Evolutionary conservation across 1,140 invertebrate species (phyloP), one percentile per base, ranked within the genome.

Genomic region (Hylaeus anthracinus): DNA sequence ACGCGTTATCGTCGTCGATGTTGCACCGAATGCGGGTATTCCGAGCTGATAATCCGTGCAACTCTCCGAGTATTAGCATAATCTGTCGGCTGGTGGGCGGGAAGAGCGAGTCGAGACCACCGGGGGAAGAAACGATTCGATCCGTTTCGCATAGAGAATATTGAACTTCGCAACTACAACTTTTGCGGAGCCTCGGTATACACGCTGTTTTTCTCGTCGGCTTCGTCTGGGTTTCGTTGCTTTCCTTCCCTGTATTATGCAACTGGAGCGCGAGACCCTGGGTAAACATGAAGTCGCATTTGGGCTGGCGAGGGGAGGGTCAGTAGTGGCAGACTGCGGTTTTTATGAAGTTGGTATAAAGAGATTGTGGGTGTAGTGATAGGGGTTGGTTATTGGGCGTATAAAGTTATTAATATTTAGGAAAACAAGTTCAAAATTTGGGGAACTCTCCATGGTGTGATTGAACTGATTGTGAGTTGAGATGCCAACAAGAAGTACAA

Each of bases 1-100:
- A 1, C 39, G n/a, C 63, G 61, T 48, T 58, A 65, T 55, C 51
- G 15, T 37, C n/a, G 41, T 14, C 70, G 53, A 45, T 39, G 70
- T 58, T 12, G 71, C 72, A 37, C 37, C 64, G 60, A 56, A 48
- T 26, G 8, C 41, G 56, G 51, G 39, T 63, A 75, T 76, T 53
- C 53, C 79, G 14, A 76, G 39, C 55, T 70, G 72, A 76, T 81
- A 81, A 81, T 81, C 79, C 79, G 10, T 6, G 12, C 64, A 56
- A 75, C 64, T 74, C 65, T 58, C 72, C 26, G 45, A 60, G 56
- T 81, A 81, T 81, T 81, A 76, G 65, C 79, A 81, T 81, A 81
- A 81, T 81, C 72, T 76, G 79, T 9, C n/a, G 37, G 61, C 51
- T 45, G 56, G 63, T 26, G 41, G 37, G 37, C 12, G 69, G 8